phyloP scores from a whole-genome alignment of 2,797 vertebrate genomes.

The Urosaurus nigricauda region DNA sequence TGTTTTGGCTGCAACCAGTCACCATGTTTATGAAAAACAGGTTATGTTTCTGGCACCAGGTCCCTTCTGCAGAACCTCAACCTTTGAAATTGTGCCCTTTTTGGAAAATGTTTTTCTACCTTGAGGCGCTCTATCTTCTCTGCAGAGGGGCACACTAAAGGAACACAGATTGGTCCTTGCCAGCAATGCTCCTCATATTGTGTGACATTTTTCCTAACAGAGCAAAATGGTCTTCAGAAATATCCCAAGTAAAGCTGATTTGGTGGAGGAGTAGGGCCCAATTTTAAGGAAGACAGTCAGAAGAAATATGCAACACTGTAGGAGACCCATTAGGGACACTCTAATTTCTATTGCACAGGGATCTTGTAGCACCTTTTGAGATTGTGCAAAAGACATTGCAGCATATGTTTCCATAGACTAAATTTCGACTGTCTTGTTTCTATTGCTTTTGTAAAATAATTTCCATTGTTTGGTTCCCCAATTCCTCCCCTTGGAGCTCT shows the following conservation, averaged over 20 bases:
- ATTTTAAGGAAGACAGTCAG: background rate
- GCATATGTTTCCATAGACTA: no score
- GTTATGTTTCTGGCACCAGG: constrained; percentile 84
- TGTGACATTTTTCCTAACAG: no score
- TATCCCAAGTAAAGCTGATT: background rate
- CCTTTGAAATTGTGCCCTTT: constrained; percentile 77
- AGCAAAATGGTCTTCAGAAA: background rate
- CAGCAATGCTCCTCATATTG: background rate
- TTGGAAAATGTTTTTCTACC: constrained; percentile 63
- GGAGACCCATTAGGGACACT: background rate
- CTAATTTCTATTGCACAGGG: no score
- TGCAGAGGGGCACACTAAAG: constrained; percentile 60
- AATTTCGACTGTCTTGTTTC: no score
- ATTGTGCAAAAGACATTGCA: no score
- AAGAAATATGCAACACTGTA: no score
- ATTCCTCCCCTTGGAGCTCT: background rate
- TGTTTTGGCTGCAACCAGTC: constrained; percentile 76
- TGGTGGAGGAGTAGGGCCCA: background rate
- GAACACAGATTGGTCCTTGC: background rate
- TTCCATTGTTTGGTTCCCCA: background rate
- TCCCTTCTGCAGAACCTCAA: constrained; percentile 68
- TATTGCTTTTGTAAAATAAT: no score
- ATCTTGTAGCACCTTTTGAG: no score
- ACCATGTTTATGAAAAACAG: constrained; percentile 84
- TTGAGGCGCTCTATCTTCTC: constrained; percentile 54